These are phyloP conservation scores for Drosophila ercepeae DNA, from an alignment of 1,140 invertebrate genomes.

Conservation along the genomic window DNA sequence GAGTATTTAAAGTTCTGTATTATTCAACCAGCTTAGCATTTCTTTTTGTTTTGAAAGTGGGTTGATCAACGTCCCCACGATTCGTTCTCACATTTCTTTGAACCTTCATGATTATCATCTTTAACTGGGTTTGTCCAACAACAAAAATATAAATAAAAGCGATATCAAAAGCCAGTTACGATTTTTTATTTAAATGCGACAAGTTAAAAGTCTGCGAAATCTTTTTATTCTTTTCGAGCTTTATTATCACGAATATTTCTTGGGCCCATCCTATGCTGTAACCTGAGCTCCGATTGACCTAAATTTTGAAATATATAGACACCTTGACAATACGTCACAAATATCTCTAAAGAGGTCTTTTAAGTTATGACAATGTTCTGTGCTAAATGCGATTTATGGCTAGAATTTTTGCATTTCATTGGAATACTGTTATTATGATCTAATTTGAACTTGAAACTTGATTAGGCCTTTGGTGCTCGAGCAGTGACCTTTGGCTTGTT, in stretches of 20 bases:
- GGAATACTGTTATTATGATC: constrained; percentile 53
- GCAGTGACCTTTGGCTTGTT: constrained; percentile 45
- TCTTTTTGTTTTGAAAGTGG: constrained; percentile 50
- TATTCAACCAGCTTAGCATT: constrained; percentile 8
- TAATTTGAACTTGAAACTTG: constrained; percentile 39
- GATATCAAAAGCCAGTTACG: constrained; percentile 65
- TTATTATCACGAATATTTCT: constrained; percentile 49
- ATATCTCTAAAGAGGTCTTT: constrained; percentile 26
- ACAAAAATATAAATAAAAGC: constrained; percentile 12
- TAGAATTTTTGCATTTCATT: constrained; percentile 10
- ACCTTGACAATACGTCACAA: constrained; percentile 29
- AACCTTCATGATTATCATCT: constrained; percentile 33
- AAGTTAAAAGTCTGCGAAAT: constrained; percentile 20
- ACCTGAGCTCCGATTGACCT: constrained; percentile 41
- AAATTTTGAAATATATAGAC: constrained; percentile 16
- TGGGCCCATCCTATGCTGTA: constrained; percentile 32
- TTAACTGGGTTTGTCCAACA: constrained; percentile 46
- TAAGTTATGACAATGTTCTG: constrained; percentile 32
- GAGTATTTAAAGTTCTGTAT: constrained; percentile 14
- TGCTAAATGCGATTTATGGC: constrained; percentile 60
- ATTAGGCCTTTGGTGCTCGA: constrained; percentile 24
- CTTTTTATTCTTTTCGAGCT: constrained; percentile 40
- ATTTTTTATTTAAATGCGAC: constrained; percentile 66
- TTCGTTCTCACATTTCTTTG: constrained; percentile 59
- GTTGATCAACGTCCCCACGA: constrained; percentile 26